Conservation (phyloP, 1,140 invertebrate species). For the Drosophila fuyamai region DNA sequence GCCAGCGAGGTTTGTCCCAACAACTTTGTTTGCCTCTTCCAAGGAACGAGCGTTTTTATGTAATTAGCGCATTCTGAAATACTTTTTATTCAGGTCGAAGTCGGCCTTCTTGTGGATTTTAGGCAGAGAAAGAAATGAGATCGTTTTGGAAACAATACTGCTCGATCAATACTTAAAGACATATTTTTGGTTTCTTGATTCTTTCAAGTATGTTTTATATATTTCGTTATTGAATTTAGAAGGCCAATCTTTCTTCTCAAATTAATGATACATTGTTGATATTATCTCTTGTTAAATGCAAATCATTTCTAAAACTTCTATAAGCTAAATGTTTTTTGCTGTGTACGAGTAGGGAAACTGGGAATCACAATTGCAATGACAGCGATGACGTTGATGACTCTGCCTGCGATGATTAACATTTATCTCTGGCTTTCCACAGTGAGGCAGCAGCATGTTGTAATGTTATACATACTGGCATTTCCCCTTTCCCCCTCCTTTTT, state of each 20-base stretch:
- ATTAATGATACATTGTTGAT: background rate
- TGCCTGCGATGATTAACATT: conserved; percentile 62
- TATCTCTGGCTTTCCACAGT: conserved; percentile 58
- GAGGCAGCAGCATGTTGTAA: conserved; percentile 27
- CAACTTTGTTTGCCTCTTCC: conserved; percentile 46
- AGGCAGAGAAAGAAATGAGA: conserved; percentile 14
- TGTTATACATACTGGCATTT: conserved; percentile 38
- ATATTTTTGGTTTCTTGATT: background rate
- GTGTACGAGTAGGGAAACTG: conserved; percentile 39
- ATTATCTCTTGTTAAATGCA: background rate
- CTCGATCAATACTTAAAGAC: background rate
- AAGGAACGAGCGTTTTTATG: conserved; percentile 65
- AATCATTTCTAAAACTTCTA: no score
- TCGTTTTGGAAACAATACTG: background rate
- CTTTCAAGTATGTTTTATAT: no score
- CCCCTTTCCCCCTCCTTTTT: conserved; percentile 9
- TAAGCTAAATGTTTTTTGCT: background rate
- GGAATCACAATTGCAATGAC: conserved; percentile 60
- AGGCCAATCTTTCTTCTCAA: no score
- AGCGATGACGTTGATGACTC: conserved; percentile 56
- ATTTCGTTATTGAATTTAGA: no score
- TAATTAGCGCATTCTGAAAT: conserved; percentile 79
- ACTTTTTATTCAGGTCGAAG: conserved; percentile 69
- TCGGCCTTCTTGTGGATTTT: conserved; percentile 14
- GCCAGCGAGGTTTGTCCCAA: conserved; percentile 4